A percentile compares a stretch with the other conserved stretches of the same genome.
These are phyloP conservation scores for Scopus umbretta DNA, from an alignment of 2,113 vertebrate species.

Conservation along the genomic window DNA sequence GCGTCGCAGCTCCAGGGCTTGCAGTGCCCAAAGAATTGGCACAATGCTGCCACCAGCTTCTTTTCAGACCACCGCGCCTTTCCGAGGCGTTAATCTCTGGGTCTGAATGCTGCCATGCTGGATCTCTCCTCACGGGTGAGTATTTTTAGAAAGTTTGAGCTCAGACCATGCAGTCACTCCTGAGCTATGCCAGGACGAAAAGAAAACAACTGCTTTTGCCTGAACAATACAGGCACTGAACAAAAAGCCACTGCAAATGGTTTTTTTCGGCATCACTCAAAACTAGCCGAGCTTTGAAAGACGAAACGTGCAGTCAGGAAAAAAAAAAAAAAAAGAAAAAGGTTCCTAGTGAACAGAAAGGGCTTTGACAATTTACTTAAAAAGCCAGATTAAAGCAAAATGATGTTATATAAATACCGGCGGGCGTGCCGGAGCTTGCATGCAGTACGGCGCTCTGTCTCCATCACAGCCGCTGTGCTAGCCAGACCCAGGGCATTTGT, in stretches of 20 bases:
- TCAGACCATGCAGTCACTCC: constrained; percentile 48
- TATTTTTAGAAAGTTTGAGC: constrained; percentile 45
- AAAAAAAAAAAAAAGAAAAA: neutral
- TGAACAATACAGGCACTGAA: neutral
- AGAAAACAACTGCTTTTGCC: constrained; percentile 43
- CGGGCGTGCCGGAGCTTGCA: neutral
- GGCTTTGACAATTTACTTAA: constrained; percentile 27
- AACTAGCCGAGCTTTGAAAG: constrained; percentile 11
- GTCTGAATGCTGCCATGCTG: neutral
- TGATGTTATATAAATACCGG: neutral
- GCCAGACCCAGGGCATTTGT: neutral
- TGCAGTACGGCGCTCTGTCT: neutral
- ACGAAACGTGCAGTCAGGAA: neutral
- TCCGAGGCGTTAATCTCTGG: neutral
- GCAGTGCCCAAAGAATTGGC: neutral
- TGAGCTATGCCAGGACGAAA: constrained; percentile 16
- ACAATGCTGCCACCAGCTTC: neutral
- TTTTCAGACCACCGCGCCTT: neutral
- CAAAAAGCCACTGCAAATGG: constrained; percentile 22
- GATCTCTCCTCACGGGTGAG: neutral
- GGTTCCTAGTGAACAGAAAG: neutral
- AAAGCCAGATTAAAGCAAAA: constrained; percentile 43
- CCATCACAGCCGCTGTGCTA: neutral
- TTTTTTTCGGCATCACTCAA: neutral
- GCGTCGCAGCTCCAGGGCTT: neutral